Conservation (phyloP, 2,797 vertebrate species). For the Luscinia megarhynchos region DNA sequence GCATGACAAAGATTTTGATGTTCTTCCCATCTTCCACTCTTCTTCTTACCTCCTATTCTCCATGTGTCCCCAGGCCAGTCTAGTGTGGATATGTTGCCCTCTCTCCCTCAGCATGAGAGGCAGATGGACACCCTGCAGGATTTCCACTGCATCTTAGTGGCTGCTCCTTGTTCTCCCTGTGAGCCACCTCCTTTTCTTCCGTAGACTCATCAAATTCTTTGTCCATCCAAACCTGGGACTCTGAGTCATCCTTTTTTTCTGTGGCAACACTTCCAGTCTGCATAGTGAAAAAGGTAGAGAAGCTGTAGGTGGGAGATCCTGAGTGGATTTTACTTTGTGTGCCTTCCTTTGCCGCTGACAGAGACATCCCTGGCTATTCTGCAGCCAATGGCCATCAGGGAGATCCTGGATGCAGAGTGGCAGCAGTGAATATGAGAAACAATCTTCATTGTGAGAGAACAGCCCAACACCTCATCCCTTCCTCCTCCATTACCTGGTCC, state of each 20-base stretch:
- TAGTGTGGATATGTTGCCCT: neutral
- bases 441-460: neutral
- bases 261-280: neutral
- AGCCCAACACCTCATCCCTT: neutral
- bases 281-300: neutral
- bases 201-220: too few relatives aligned
- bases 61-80: neutral
- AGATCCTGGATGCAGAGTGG: neutral
- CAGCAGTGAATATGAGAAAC: neutral
- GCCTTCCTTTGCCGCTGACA: neutral
- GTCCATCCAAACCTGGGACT: neutral
- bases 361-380: neutral
- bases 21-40: neutral
- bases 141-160: neutral
- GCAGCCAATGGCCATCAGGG: neutral
- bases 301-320: neutral
- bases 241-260: neutral
- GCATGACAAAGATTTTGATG: neutral
- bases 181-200: neutral
- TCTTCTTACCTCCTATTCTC: neutral
- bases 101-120: neutral
- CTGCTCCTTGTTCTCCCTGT: neutral
- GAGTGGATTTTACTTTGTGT: neutral
- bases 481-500: neutral
- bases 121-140: neutral